Evolutionary conservation across 1,140 invertebrate genomes (phyloP).

Genomic region (Ptiloglossa arizonensis): DNA sequence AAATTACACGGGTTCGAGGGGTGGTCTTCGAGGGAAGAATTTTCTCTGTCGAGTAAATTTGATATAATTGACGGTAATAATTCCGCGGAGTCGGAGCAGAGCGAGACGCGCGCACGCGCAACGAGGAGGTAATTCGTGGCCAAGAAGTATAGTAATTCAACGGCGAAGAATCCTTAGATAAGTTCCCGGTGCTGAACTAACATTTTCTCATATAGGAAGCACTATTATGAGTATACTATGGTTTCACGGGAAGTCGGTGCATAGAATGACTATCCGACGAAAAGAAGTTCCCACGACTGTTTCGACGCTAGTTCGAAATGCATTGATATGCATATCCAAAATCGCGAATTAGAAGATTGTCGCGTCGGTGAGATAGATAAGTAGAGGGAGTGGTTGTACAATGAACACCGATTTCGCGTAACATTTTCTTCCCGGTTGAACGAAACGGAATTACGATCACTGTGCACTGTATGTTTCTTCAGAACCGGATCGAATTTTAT

Average conservation of each 20-base stretch:
- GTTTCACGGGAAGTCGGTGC: slow-evolving; percentile 26
- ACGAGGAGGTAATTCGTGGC: slow-evolving; percentile 29
- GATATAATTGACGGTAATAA: slow-evolving; percentile 41
- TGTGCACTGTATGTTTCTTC: too few species aligned
- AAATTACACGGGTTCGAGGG: not conserved
- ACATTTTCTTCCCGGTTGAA: too few species aligned
- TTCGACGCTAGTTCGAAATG: too few species aligned
- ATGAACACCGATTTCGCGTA: too few species aligned
- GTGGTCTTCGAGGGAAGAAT: not conserved
- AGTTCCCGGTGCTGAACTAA: slow-evolving; percentile 8
- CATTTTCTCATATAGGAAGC: slow-evolving; percentile 12
- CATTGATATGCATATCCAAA: too few species aligned
- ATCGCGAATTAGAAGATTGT: too few species aligned
- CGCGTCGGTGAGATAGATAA: too few species aligned
- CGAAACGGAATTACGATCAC: too few species aligned
- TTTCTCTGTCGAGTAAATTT: not conserved
- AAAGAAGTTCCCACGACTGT: slow-evolving; percentile 46
- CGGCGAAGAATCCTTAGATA: slow-evolving; percentile 23
- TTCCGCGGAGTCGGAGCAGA: not conserved
- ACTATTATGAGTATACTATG: slow-evolving; percentile 29
- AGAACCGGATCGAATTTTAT: too few species aligned
- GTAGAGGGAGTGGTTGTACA: too few species aligned
- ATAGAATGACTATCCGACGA: slow-evolving; percentile 43
- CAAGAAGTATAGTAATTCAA: slow-evolving; percentile 29
- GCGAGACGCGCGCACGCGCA: not conserved